Evolutionary conservation across 2,797 vertebrate genomes (phyloP).

Genomic region (Chelon auratus): DNA sequence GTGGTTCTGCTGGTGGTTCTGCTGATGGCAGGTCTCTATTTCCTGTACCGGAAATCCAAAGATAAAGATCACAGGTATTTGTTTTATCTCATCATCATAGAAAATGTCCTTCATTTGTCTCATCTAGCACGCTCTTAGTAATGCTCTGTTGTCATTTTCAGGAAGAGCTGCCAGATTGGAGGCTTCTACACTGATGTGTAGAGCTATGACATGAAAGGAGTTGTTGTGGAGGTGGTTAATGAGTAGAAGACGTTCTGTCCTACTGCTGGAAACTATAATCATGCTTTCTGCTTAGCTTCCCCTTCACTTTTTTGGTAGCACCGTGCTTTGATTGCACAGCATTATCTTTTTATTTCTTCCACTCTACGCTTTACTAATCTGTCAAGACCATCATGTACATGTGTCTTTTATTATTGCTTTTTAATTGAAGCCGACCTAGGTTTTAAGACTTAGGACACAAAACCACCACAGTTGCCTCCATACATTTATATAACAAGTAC

Average conservation of each 20-base stretch:
- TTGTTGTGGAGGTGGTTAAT: fast-evolving
- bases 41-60: background rate
- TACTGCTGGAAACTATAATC: background rate
- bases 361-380: background rate
- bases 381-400: background rate
- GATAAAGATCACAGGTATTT: background rate
- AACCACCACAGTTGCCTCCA: background rate
- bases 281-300: background rate
- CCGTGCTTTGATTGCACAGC: fast-evolving
- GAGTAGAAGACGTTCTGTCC: background rate
- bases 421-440: background rate
- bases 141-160: constrained; percentile 3
- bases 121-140: background rate
- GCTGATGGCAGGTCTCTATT: background rate
- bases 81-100: background rate
- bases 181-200: fast-evolving
- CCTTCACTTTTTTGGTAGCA: background rate
- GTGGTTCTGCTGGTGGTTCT: background rate
- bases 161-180: fast-evolving
- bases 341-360: background rate
- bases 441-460: background rate
- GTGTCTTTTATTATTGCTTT: background rate
- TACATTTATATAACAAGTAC: background rate
- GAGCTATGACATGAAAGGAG: fast-evolving
- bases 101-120: background rate